Evolutionary conservation across 2,888 invertebrate species (phyloP), one percentile per base, ranked within the genome.

Genomic region (Phlogophora meticulosa): DNA sequence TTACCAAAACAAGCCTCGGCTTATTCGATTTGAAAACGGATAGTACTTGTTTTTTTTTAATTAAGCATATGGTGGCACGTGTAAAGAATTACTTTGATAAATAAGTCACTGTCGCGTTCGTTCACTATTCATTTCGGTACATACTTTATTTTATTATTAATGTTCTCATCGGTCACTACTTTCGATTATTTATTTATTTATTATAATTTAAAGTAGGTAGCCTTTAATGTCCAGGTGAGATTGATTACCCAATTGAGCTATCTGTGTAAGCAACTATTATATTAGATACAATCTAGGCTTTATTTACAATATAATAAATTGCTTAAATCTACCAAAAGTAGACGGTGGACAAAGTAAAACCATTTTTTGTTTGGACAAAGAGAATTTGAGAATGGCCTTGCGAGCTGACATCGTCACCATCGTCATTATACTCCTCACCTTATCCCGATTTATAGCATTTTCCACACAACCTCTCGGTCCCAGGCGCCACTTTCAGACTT

Each of bases 1-100:
- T 45, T 62, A 43, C 52, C 32, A 22, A 61, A 61, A 32, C 36
- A 38, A 52, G 32, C 32, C 11, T 46, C 4, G 56, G 36, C 38
- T 62, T 46, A 32, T 15, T 65, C 20, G 1, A 46, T 42, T 24
- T 2, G 0, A 28, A 24, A 48, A 48, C 0, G 10, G 52, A 32
- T 46, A 15, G 10, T 11, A 9, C 3, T n/a, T n/a, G n/a, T 10
- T 7, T 15, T 48, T 63, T 40, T 48, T 9, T 45, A 15, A 15
- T n/a, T 20, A 4, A 17, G 2, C 13, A 0, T 15, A 4, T 36
- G 0, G 13, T 2, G 15, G 11, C 28, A 60, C 20, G 20, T 40
- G 11, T 40, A 22, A 11, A n/a, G n/a, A 4, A 4, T 7, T 9
- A 4, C 11, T 24, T 13, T 4, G 5, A 28, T 28, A 28, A 4